A percentile compares a stretch with the other conserved stretches of the same genome.
phyloP scores from a whole-genome alignment of 2,797 vertebrate species.

The Ibycter americanus region DNA sequence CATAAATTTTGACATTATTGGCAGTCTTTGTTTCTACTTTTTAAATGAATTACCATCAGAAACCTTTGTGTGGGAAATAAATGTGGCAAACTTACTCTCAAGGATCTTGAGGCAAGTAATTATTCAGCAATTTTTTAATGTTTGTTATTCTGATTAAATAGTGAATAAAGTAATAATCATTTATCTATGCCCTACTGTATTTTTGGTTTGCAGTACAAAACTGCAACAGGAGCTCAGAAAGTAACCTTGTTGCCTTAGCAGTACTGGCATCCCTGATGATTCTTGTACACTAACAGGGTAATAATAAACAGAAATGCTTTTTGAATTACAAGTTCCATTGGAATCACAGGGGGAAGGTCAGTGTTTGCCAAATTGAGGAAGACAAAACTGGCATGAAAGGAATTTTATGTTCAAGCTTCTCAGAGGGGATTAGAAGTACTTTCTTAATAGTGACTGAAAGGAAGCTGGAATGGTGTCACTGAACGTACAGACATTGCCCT shows the following conservation, averaged over 20 bases:
- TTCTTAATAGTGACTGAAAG: slow-evolving; percentile 36
- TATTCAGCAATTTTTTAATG: not conserved
- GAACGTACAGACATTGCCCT: not conserved
- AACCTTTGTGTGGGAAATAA: not conserved
- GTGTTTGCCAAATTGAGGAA: slow-evolving; percentile 43
- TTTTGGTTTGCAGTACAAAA: not conserved
- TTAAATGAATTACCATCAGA: not conserved
- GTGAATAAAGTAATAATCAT: not conserved
- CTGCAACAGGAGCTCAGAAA: slow-evolving; percentile 1
- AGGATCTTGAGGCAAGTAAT: not conserved
- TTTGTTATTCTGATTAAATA: slow-evolving; percentile 4
- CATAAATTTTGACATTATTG: not conserved
- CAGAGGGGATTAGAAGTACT: slow-evolving; percentile 57
- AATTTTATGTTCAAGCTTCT: slow-evolving; percentile 52
- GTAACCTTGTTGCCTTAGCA: slow-evolving; percentile 12
- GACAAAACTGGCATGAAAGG: slow-evolving; percentile 56
- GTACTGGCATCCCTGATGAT: slow-evolving; percentile 43
- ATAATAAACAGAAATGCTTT: slow-evolving; percentile 66
- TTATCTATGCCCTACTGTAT: not conserved
- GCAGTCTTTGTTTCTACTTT: not conserved
- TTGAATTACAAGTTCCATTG: slow-evolving; percentile 56
- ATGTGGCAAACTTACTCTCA: not conserved
- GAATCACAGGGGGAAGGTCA: slow-evolving; percentile 53
- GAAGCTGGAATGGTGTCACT: slow-evolving; percentile 48
- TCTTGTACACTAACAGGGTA: slow-evolving; percentile 31